A percentile compares a stretch with the other conserved stretches of the same genome.
Evolutionary conservation across 2,888 invertebrate species (phyloP).

Genomic region (Panopea generosa): DNA sequence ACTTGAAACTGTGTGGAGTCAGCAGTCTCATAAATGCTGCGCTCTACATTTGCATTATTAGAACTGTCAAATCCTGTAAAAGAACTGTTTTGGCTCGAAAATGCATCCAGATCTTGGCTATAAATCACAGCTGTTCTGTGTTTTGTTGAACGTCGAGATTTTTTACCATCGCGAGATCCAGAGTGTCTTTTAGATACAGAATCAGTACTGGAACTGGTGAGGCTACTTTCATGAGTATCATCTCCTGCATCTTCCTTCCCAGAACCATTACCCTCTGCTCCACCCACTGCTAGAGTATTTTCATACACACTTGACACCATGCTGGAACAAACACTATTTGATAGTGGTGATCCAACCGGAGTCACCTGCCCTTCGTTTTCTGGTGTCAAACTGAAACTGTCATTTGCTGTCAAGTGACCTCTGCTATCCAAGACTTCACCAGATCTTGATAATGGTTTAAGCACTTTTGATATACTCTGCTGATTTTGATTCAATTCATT

Average conservation of each 20-base stretch:
- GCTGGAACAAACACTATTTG: constrained; percentile 77
- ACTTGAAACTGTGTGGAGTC: constrained; percentile 9
- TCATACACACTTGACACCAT: constrained; percentile 82
- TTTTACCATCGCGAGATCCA: background rate
- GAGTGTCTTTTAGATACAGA: constrained; percentile 25
- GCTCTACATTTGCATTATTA: background rate
- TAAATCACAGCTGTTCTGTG: constrained; percentile 23
- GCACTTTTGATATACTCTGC: background rate
- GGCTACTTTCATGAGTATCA: background rate
- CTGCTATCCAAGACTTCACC: background rate
- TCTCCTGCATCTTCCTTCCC: background rate
- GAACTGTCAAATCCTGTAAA: background rate
- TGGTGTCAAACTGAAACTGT: constrained; percentile 16
- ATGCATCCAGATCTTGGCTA: constrained; percentile 2
- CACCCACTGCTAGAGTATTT: constrained; percentile 65
- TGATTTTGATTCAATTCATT: background rate
- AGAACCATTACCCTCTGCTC: constrained; percentile 26
- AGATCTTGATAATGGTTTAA: background rate
- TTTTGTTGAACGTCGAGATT: constrained; percentile 13
- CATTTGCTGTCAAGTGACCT: constrained; percentile 9
- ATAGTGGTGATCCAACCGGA: constrained; percentile 76
- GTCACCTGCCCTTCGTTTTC: constrained; percentile 34
- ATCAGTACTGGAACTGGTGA: constrained; percentile 28
- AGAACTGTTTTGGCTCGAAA: background rate
- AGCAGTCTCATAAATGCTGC: constrained; percentile 39